Evolutionary conservation across 1,140 invertebrate species (phyloP), one percentile per base, ranked within the genome.

Genomic region (Holotrichia oblita): DNA sequence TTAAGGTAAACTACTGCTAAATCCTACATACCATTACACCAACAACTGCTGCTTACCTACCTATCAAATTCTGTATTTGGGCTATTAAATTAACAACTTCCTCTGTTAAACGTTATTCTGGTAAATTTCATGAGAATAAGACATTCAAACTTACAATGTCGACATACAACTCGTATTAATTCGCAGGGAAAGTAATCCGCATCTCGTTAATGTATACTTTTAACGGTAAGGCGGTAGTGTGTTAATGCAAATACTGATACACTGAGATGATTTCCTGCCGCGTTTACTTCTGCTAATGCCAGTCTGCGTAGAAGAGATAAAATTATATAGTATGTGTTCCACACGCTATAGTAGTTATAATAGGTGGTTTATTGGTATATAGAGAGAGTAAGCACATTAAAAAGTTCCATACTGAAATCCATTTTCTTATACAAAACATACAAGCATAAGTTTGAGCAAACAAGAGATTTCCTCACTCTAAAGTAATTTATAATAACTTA

Each of bases 271-370:
- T 34, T 69, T 69, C 61, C 27, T 69, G 27, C 22, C 61, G 6
- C 6, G 27, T 69, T 61, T 34, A 22, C 22, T 69, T 20, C 61
- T 17, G 12, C 61, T 69, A 69, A 69, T 69, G 22, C 22, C 12
- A 69, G 61, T 69, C 17, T 69, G 61, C 61, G 27, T 69, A 34
- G 17, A 69, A 55, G n/a, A 55, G 44, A 27, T 69, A 69, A 34
- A 24, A 69, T 22, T 24, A 24, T 24, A 69, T 69, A 22, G 61
- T 69, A 22, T 12, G 22, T 20, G 8, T 69, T 34, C 27, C 22
- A 34, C 61, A 69, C 61, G 61, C 27, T 69, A 69, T 69, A 22
- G 61, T 69, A 69, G 12, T 10, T 24, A 10, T 69, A 24, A 27
- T 27, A 34, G 0, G 20, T 69, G 61, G 61, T 69, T 69, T 69